Conservation (phyloP, 2,888 invertebrate genomes). For the Phania funesta region DNA sequence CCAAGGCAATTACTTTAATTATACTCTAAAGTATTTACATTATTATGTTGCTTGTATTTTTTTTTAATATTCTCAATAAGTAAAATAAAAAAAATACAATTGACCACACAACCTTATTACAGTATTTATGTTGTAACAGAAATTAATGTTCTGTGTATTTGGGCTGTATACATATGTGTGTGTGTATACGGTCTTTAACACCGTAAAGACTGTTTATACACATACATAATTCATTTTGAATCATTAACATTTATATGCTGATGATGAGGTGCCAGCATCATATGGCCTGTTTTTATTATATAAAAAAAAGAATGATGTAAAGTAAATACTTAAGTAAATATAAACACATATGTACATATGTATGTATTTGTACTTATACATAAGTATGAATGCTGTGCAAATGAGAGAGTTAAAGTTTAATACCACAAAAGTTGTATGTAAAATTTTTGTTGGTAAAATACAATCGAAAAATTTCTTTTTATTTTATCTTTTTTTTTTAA, state of each 20-base stretch:
- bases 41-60: constrained; percentile 41
- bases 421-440: constrained; percentile 37
- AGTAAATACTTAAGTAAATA: constrained; percentile 39
- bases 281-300: constrained; percentile 17
- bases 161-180: background rate
- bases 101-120: constrained; percentile 63
- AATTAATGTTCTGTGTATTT: constrained; percentile 49
- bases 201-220: constrained; percentile 42
- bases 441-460: background rate
- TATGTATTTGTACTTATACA: background rate
- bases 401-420: constrained; percentile 50
- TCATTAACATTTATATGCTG: constrained; percentile 70
- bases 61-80: constrained; percentile 38
- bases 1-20: constrained; percentile 68
- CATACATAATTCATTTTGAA: constrained; percentile 62
- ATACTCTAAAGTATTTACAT: constrained; percentile 65
- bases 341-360: constrained; percentile 1
- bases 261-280: constrained; percentile 66
- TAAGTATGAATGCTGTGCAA: constrained; percentile 14
- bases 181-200: constrained; percentile 22
- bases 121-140: constrained; percentile 55
- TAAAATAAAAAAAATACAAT: constrained; percentile 39
- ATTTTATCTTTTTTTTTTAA: no score
- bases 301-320: background rate
- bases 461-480: no score